Evolutionary conservation across 2,797 vertebrate species (phyloP).

Genomic region (Artibeus jamaicensis): DNA sequence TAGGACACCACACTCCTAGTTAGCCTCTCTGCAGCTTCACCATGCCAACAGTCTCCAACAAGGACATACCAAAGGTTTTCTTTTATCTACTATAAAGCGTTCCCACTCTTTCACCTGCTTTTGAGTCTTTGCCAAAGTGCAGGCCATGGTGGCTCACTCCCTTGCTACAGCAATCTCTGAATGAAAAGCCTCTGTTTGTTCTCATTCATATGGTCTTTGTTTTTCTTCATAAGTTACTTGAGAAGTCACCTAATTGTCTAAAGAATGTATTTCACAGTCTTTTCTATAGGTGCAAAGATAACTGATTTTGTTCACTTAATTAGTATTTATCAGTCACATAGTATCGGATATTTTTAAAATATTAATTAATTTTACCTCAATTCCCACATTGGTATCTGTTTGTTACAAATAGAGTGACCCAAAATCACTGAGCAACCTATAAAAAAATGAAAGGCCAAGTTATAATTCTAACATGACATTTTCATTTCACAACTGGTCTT

Average conservation of each 20-base stretch:
- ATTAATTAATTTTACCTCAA: background rate
- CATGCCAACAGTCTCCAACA: background rate
- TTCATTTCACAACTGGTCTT: constrained; percentile 22
- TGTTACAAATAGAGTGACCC: background rate
- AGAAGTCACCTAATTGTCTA: background rate
- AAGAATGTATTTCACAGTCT: background rate
- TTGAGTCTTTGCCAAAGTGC: background rate
- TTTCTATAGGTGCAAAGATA: background rate
- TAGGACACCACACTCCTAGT: background rate
- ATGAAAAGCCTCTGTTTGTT: background rate
- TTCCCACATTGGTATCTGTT: background rate
- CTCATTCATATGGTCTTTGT: background rate
- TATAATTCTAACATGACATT: constrained; percentile 55
- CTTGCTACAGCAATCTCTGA: background rate
- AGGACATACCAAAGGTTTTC: background rate
- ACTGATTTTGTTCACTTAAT: background rate
- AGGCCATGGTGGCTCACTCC: background rate
- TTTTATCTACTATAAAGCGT: background rate
- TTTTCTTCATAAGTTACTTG: background rate
- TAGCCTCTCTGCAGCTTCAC: background rate
- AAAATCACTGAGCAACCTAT: constrained; percentile 1
- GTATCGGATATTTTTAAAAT: background rate
- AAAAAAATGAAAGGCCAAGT: constrained; percentile 17
- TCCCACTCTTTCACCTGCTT: background rate
- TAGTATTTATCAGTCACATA: background rate